Evolutionary conservation across 1,140 invertebrate species (phyloP).

Genomic region (Tetramorium parvispinum): DNA sequence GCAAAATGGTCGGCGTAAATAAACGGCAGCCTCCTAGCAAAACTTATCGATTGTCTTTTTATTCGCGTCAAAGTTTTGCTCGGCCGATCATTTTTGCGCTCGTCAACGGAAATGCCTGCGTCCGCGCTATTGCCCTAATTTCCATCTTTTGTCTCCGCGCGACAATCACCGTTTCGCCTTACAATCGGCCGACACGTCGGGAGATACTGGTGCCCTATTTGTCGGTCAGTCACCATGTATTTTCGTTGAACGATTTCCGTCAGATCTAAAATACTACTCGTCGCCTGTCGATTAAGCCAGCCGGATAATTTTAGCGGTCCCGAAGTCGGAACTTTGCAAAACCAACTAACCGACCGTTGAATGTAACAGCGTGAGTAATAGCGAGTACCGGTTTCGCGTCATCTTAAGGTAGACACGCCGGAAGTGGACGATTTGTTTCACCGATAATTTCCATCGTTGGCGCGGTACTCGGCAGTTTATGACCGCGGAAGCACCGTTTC

Average conservation of each 20-base stretch:
- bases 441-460: conserved; percentile 13
- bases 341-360: not conserved
- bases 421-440: not conserved
- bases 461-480: not conserved
- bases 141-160: not conserved
- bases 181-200: not conserved
- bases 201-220: not conserved
- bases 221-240: not conserved
- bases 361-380: not conserved
- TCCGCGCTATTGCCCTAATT: not conserved
- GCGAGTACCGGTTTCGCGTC: not conserved
- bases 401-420: not conserved
- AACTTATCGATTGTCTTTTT: conserved; percentile 35
- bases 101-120: not conserved
- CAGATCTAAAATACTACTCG: conserved; percentile 11
- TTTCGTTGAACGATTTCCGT: not conserved
- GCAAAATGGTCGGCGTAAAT: conserved; percentile 83
- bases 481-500: not conserved
- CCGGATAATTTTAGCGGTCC: not conserved
- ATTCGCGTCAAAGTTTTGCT: conserved; percentile 17
- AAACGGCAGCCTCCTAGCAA: conserved; percentile 67
- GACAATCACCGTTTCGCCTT: not conserved
- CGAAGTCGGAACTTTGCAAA: not conserved
- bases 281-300: not conserved
- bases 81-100: not conserved